phyloP scores from a whole-genome alignment of 1,140 invertebrate genomes.

The Protaetia brevitarsis region DNA sequence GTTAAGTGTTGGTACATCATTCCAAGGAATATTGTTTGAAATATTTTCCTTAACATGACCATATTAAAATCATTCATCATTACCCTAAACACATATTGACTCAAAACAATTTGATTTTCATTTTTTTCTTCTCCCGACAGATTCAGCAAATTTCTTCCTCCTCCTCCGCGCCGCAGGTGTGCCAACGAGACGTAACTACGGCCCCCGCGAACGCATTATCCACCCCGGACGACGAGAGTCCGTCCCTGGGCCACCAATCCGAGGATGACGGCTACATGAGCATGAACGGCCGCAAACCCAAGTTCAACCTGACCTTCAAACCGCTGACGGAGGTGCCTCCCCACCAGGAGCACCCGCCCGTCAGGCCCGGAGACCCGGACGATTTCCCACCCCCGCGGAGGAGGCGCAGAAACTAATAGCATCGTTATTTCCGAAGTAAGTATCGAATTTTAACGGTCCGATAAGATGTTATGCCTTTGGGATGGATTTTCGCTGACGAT shows the following conservation, averaged over 20 bases:
- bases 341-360: slow-evolving; percentile 54
- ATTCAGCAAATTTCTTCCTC: slow-evolving; percentile 42
- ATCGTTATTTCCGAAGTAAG: slow-evolving; percentile 68
- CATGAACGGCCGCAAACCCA: slow-evolving; percentile 76
- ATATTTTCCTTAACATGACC: no score
- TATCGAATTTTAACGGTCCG: not conserved
- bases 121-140: no score
- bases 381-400: slow-evolving; percentile 67
- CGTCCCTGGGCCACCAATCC: slow-evolving; percentile 73
- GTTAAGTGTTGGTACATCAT: no score
- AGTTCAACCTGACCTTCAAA: slow-evolving; percentile 65
- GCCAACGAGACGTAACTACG: slow-evolving; percentile 46
- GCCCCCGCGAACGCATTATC: slow-evolving; percentile 42
- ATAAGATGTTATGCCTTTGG: not conserved
- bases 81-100: not conserved
- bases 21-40: no score
- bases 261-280: slow-evolving; percentile 89
- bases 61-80: no score
- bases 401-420: slow-evolving; percentile 72
- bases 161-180: slow-evolving; percentile 43
- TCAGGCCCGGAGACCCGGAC: slow-evolving; percentile 37
- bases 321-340: slow-evolving; percentile 61
- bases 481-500: not conserved
- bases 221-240: slow-evolving; percentile 67
- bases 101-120: not conserved